phyloP scores from a whole-genome alignment of 2,888 invertebrate genomes.

The Habroteleia sp. region DNA sequence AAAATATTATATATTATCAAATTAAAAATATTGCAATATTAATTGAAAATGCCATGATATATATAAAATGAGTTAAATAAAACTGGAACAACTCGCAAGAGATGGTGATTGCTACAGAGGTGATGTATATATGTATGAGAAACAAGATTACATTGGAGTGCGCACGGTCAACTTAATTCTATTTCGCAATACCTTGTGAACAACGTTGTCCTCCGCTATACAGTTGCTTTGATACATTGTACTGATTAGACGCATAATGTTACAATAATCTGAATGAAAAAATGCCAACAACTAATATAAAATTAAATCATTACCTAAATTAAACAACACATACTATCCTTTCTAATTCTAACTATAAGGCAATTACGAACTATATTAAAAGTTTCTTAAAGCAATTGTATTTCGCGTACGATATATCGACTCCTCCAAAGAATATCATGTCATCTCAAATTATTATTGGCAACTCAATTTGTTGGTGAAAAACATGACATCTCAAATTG shows the following conservation, averaged over 20 bases:
- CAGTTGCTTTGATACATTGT: constrained; percentile 30
- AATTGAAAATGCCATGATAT: too few species aligned
- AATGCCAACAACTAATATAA: constrained; percentile 21
- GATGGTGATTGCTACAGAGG: not conserved
- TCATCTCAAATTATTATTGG: too few species aligned
- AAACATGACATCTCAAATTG: too few species aligned
- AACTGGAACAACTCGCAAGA: constrained; percentile 24
- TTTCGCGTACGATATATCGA: too few species aligned
- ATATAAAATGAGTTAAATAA: constrained; percentile 10
- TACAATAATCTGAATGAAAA: constrained; percentile 15
- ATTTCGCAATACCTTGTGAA: constrained; percentile 39
- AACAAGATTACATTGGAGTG: constrained; percentile 52
- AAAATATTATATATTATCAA: too few species aligned
- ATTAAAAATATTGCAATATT: too few species aligned
- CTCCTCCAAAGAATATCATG: too few species aligned
- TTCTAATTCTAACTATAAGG: too few species aligned
- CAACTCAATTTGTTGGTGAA: too few species aligned
- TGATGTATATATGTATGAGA: constrained; percentile 41
- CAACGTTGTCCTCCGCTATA: constrained; percentile 14
- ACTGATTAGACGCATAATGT: constrained; percentile 47
- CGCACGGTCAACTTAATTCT: constrained; percentile 40
- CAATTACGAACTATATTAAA: too few species aligned
- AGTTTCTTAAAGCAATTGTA: too few species aligned
- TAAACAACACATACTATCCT: constrained; percentile 10
- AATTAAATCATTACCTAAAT: constrained; percentile 9